Percentiles rank a stretch among this genome's conserved stretches.
Evolutionary conservation across 1,140 invertebrate genomes (phyloP).

Genomic region (Polypedilum vanderplanki): DNA sequence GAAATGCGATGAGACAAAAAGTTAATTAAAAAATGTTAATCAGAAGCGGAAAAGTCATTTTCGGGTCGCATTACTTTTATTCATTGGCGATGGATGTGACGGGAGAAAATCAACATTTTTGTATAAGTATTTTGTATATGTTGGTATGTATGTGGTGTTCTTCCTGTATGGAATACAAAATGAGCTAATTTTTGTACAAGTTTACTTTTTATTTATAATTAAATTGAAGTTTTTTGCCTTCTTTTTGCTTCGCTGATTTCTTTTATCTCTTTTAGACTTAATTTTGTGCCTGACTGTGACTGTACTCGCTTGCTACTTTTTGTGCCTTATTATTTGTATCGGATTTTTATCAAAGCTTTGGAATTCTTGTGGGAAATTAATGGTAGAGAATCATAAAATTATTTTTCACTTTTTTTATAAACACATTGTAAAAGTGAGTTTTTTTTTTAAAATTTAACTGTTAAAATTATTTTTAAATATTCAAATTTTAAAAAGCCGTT

Average conservation of each 20-base stretch:
- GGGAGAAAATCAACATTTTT: not conserved
- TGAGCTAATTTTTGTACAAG: not conserved
- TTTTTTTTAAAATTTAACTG: no score
- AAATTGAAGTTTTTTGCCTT: conserved; percentile 19
- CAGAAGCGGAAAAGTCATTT: not conserved
- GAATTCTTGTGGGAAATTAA: conserved; percentile 26
- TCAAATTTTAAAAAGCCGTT: no score
- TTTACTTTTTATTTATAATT: conserved; percentile 24
- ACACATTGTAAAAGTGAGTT: no score
- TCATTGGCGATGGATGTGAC: not conserved
- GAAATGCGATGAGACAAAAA: conserved; percentile 21
- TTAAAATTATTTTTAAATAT: no score
- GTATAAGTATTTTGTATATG: not conserved
- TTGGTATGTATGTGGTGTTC: not conserved
- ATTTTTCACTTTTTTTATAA: no score
- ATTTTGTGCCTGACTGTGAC: not conserved
- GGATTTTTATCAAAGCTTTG: not conserved
- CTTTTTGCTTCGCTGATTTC: not conserved
- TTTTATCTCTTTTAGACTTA: not conserved
- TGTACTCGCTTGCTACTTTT: not conserved
- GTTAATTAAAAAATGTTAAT: conserved; percentile 29
- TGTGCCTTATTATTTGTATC: not conserved
- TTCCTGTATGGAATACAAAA: conserved; percentile 23
- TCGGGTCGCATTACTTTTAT: not conserved
- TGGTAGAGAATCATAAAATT: not conserved